Conservation (phyloP, 2,113 vertebrate genomes). For the Perognathus longimembris region DNA sequence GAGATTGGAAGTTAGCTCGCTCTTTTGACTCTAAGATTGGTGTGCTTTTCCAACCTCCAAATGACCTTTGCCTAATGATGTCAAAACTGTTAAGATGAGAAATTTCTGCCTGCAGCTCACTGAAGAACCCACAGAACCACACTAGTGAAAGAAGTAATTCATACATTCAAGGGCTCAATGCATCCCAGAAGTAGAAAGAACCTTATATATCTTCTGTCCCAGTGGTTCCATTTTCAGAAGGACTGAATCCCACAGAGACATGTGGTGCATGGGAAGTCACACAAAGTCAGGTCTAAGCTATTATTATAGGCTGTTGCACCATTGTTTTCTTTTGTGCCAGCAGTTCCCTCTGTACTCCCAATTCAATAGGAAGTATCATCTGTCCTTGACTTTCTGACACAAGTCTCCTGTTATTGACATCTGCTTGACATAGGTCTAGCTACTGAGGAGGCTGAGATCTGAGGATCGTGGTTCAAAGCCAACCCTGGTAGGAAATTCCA, state of each 20-base stretch:
- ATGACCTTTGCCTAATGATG: neutral
- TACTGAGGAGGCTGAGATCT: no score
- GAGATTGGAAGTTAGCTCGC: neutral
- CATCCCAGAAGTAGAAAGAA: neutral
- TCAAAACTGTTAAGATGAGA: slow-evolving; percentile 39
- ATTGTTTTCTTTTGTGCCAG: no score
- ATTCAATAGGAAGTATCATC: no score
- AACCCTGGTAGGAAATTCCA: no score
- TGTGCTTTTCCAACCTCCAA: neutral
- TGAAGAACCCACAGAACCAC: neutral
- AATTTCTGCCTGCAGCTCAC: neutral
- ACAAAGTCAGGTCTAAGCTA: neutral
- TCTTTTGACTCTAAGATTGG: neutral
- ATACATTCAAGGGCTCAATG: neutral
- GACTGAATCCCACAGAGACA: neutral
- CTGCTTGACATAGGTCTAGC: neutral
- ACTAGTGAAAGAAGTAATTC: neutral
- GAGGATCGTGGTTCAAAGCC: no score
- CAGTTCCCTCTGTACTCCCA: no score
- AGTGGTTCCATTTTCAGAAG: neutral
- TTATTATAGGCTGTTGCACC: no score
- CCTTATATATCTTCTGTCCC: neutral
- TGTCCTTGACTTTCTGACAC: no score
- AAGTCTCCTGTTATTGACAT: neutral
- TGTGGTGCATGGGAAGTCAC: neutral